Evolutionary conservation across 1,140 invertebrate genomes (phyloP).

Genomic region (Aricia agestis): DNA sequence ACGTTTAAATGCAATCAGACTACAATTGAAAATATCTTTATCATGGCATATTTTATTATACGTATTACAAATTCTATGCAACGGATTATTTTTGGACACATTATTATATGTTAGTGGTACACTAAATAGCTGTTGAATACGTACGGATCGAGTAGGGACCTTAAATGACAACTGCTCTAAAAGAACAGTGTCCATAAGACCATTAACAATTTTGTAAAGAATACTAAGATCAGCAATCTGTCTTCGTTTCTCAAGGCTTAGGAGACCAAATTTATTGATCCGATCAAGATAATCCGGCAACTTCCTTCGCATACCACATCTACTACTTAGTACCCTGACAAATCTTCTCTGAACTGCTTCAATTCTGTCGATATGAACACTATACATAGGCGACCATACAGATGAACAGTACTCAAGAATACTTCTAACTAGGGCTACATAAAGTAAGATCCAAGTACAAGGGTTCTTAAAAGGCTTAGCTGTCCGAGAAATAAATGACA

Average conservation of each 20-base stretch:
- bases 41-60: too few species aligned
- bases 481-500: too few species aligned
- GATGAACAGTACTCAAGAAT: background rate
- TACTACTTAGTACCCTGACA: background rate
- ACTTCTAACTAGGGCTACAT: background rate
- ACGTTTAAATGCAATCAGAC: too few species aligned
- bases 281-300: background rate
- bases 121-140: too few species aligned
- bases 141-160: background rate
- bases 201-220: too few species aligned
- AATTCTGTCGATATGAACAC: background rate
- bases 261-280: background rate
- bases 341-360: background rate
- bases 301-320: background rate
- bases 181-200: too few species aligned
- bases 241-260: too few species aligned
- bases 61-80: too few species aligned
- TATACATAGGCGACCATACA: background rate
- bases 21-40: too few species aligned
- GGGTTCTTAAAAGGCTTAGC: background rate
- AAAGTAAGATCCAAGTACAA: background rate
- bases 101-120: too few species aligned
- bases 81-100: too few species aligned
- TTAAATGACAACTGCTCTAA: background rate
- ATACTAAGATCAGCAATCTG: too few species aligned